Evolutionary conservation across 1,140 invertebrate genomes (phyloP), one percentile per base, ranked within the genome.

Genomic region (Drosophila willistoni): DNA sequence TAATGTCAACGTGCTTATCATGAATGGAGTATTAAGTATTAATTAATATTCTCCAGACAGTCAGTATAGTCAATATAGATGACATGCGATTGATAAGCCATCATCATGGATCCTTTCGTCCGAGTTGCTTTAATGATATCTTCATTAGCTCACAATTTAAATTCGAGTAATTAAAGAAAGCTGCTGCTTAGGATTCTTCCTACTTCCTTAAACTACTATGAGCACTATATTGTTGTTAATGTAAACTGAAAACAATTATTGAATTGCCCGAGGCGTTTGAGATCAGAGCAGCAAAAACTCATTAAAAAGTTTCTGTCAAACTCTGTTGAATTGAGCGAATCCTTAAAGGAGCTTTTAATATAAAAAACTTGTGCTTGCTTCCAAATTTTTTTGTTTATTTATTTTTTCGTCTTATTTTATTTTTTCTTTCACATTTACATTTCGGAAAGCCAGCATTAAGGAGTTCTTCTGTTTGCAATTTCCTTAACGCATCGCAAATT

Each of bases 11-110:
- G 68, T 22, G 44, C 44, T 68, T 73, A 77, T 84, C 72, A 51
- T 19, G 39, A 60, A 51, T 69, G 19, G 19, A 14, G 54, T 39
- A 78, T 81, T 63, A 70, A 76, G 72, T 78, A 81, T 81, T 85
- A 85, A 81, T 85, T 86, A 77, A 62, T 42, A 25, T 13, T 10
- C 36, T 39, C 36, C 36, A 13, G 36, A 12, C 63, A 70, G 42
- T 65, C 44, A 22, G 10, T 34, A 10, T 10, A 34, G 34, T 61
- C 34, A 12, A 41, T 41, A 22, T 22, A 9, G 39, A 42, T 42
- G 29, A 7, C 33, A 70, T 51, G 19, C 57, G 66, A 76, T 76
- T 76, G 73, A 76, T 77, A 60, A 64, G 41, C 33, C 41, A 5
- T 17, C 34, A 29, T 29, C 25, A 6, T 6, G 29, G 29, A 6